phyloP scores from a whole-genome alignment of 1,140 invertebrate genomes.

The Drosophila asahinai region DNA sequence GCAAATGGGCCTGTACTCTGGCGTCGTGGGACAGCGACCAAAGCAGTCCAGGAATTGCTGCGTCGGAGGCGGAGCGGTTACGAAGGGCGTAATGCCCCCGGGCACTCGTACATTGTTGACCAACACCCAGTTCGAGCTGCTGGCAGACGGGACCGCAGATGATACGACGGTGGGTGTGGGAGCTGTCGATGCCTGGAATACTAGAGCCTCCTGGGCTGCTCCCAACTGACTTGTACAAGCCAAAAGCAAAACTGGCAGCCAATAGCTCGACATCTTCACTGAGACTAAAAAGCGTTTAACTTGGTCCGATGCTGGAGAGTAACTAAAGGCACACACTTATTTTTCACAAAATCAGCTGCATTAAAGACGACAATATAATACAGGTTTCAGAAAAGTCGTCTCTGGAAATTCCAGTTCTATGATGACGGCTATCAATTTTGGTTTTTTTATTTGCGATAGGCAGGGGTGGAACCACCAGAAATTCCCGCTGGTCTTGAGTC shows the following conservation, averaged over 20 bases:
- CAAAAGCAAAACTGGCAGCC: constrained; percentile 2
- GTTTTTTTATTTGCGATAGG: constrained; percentile 10
- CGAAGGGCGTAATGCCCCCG: constrained; percentile 61
- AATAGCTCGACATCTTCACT: constrained; percentile 23
- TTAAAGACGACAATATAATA: constrained; percentile 11
- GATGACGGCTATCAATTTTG: background rate
- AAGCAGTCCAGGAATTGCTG: constrained; percentile 84
- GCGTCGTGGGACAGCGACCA: constrained; percentile 86
- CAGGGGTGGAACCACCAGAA: background rate
- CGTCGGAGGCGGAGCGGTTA: constrained; percentile 55
- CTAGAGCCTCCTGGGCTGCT: constrained; percentile 30
- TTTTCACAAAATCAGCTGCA: constrained; percentile 14
- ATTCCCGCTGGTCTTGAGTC: constrained; percentile 14
- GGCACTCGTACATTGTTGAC: constrained; percentile 66
- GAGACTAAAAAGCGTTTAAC: constrained; percentile 4
- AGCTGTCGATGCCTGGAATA: constrained; percentile 38
- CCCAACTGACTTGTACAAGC: constrained; percentile 9
- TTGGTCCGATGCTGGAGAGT: background rate
- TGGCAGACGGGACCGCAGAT: background rate
- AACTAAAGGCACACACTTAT: constrained; percentile 5
- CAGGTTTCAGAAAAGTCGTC: constrained; percentile 28
- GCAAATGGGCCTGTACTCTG: constrained; percentile 90
- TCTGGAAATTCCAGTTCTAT: constrained; percentile 48
- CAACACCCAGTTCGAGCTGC: constrained; percentile 51
- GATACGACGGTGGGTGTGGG: too few species aligned